Base-by-base conservation (phyloP, 2,113 vertebrate genomes). In the Meleagris gallopavo region DNA sequence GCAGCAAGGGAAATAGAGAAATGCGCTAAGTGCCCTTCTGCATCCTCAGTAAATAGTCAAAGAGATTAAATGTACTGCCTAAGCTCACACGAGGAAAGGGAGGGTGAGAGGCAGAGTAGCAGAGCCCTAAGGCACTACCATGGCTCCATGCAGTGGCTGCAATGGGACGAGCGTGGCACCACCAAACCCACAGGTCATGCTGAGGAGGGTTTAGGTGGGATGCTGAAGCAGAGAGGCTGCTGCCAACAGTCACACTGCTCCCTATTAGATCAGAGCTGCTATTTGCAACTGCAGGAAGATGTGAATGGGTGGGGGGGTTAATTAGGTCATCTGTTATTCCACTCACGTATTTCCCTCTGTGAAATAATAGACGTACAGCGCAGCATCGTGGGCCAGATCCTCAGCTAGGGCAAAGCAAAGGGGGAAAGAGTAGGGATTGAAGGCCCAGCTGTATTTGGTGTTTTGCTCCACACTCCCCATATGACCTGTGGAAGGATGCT, bases 301-400 rank as follows among this genome's bases (percentile, higher is more conserved):
- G 81, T 76, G 88, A 67, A 72, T 9, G 65, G 62, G 52, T 2
- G 46, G 3, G n/a, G 18, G 60, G 10, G 80, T 43, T 80, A 65
- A 86, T 94, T 76, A 72, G 79, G 57, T 88, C 82, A 95, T 86
- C 76, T 91, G 83, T 58, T 83, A 40, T 71, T 91, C 70, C 79
- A 40, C 67, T 81, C 82, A 25, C 4, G 1, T 46, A 67, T 88
- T 94, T 84, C 41, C 78, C 89, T 43, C 66, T 0, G 0, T 52
- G 60, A 65, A 87, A 73, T 38, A 67, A 77, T 0, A 43, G 75
- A 15, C 30, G 80, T 30, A 10, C 9, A 30, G 52, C 61, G 16
- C 62, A 34, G 14, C 2, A 3, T 25, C 69, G 40, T 0, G 4
- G 57, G 60, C 38, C 55, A 55, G 54, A 73, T 58, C 62, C 24